Percentiles rank a stretch among this genome's conserved stretches.
phyloP scores from a whole-genome alignment of 2,797 vertebrate species.

The Adrianichthys oophorus region DNA sequence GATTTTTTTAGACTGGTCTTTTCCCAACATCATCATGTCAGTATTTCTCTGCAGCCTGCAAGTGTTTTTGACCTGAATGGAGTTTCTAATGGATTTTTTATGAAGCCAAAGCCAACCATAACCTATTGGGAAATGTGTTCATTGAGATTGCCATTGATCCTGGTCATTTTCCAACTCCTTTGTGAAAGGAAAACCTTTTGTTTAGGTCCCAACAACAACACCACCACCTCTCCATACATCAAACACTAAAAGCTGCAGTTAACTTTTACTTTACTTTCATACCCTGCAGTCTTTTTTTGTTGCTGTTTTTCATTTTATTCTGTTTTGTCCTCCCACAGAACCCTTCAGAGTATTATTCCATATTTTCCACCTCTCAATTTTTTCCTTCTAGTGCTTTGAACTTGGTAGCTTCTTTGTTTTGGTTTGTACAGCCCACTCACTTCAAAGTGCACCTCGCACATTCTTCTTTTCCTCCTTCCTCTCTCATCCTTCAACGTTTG shows the following conservation, averaged over 20 bases:
- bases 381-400: conserved; percentile 37
- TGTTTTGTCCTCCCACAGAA: conserved; percentile 56
- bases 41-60: conserved; percentile 33
- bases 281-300: conserved; percentile 38
- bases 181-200: conserved; percentile 45
- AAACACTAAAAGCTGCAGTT: conserved; percentile 46
- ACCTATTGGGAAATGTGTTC: conserved; percentile 62
- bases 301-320: conserved; percentile 33
- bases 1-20: conserved; percentile 40
- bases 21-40: conserved; percentile 23
- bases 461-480: not conserved
- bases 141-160: conserved; percentile 67
- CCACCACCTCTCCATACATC: conserved; percentile 42
- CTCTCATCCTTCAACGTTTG: not conserved
- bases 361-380: conserved; percentile 31
- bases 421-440: conserved; percentile 45
- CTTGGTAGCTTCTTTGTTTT: conserved; percentile 35
- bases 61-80: conserved; percentile 32
- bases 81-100: conserved; percentile 59
- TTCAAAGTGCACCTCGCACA: conserved; percentile 32
- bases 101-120: conserved; percentile 34
- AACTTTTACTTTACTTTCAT: conserved; percentile 39
- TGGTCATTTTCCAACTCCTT: conserved; percentile 37
- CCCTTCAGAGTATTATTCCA: conserved; percentile 69
- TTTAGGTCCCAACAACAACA: conserved; percentile 42